Percentiles rank a stretch among this genome's conserved stretches.
Conservation (phyloP, 1,140 invertebrate genomes). For the Vanessa atalanta region DNA sequence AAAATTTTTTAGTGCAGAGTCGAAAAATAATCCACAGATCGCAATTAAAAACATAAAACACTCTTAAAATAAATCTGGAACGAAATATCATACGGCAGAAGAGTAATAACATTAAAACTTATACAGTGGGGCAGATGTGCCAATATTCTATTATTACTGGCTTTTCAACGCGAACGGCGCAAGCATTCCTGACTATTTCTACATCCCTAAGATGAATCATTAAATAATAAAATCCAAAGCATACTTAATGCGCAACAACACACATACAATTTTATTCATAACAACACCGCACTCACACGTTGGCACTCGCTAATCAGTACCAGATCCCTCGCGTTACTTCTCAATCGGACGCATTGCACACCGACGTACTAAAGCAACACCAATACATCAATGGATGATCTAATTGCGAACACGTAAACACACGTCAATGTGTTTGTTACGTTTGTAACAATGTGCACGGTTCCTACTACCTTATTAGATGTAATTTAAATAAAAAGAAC, state of each 20-base stretch:
- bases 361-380: conserved; percentile 52
- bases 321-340: conserved; percentile 72
- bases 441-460: conserved; percentile 71
- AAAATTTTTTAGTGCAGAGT: conserved; percentile 67
- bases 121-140: conserved; percentile 77
- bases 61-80: conserved; percentile 74
- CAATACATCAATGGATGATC: conserved; percentile 74
- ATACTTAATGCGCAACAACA: conserved; percentile 78
- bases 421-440: conserved; percentile 69
- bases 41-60: conserved; percentile 80
- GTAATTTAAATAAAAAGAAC: conserved; percentile 76
- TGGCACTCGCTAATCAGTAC: conserved; percentile 72
- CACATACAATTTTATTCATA: conserved; percentile 64
- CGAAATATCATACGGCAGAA: conserved; percentile 68
- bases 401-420: conserved; percentile 78
- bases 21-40: conserved; percentile 71
- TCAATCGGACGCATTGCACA: conserved; percentile 66
- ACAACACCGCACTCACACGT: conserved; percentile 63
- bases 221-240: conserved; percentile 81
- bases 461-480: conserved; percentile 71
- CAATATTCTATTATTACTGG: conserved; percentile 81
- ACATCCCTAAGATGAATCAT: conserved; percentile 81
- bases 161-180: conserved; percentile 75
- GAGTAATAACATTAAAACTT: conserved; percentile 79
- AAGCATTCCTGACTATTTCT: conserved; percentile 80